These are phyloP conservation scores for Eidolon helvum DNA, from an alignment of 2,113 vertebrate genomes.

Conservation along the genomic window DNA sequence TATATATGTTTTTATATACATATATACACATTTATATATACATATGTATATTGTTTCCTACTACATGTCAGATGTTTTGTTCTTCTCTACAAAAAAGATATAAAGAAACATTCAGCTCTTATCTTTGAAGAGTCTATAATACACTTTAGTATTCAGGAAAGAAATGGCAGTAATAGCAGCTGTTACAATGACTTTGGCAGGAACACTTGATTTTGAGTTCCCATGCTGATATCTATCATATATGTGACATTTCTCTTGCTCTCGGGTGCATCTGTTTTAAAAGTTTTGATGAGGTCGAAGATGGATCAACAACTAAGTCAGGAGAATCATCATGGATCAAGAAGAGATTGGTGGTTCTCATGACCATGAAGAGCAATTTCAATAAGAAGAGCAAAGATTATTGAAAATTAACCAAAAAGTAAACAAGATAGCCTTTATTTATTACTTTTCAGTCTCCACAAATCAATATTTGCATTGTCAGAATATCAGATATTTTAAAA, in stretches of 20 bases:
- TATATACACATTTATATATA: neutral
- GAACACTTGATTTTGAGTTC: neutral
- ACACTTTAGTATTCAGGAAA: neutral
- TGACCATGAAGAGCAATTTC: neutral
- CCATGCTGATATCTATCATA: neutral
- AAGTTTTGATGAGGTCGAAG: neutral
- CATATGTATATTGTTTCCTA: neutral
- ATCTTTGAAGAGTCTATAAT: neutral
- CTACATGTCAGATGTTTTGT: neutral
- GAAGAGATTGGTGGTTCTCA: neutral
- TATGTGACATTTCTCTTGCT: neutral
- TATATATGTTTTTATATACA: too few species aligned
- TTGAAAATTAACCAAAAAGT: neutral
- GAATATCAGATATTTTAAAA: neutral
- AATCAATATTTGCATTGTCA: neutral
- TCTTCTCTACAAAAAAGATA: neutral
- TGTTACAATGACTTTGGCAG: neutral
- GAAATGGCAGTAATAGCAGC: neutral
- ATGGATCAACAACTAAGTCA: neutral
- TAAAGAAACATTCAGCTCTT: neutral
- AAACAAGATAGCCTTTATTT: neutral
- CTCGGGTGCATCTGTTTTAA: neutral
- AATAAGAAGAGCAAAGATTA: neutral
- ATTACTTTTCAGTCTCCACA: neutral
- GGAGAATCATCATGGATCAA: neutral